Percentiles rank a stretch among this genome's conserved stretches.
Evolutionary conservation across 2,797 vertebrate genomes (phyloP).

Genomic region (Hippoglossus hippoglossus): DNA sequence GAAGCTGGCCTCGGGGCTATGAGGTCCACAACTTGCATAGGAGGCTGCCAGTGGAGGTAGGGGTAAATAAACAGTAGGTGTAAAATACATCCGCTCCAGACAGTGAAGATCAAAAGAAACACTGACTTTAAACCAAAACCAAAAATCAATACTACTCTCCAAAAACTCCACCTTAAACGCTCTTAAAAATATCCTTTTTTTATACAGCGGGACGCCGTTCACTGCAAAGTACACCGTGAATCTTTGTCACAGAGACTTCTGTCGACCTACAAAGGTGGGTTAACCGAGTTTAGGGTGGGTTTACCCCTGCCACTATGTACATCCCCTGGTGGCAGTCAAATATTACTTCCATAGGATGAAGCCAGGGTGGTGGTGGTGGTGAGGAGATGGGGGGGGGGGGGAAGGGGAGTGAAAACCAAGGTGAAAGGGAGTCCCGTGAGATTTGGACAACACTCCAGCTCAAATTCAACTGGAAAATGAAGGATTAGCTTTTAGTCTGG

Average conservation of each 20-base stretch:
- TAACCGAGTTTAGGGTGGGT: slow-evolving; percentile 55
- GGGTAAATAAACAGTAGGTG: slow-evolving; percentile 36
- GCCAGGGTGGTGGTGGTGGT: not conserved
- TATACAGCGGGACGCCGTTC: slow-evolving; percentile 18
- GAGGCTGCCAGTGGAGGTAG: slow-evolving; percentile 24
- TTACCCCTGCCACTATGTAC: slow-evolving; percentile 34
- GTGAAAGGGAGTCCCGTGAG: slow-evolving; percentile 67
- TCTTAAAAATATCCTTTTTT: not conserved
- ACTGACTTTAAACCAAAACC: slow-evolving; percentile 8
- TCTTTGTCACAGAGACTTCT: slow-evolving; percentile 38
- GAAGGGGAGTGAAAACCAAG: slow-evolving; percentile 46
- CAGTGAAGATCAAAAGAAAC: slow-evolving; percentile 41
- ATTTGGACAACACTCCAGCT: slow-evolving; percentile 67
- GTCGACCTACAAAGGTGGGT: slow-evolving; percentile 36
- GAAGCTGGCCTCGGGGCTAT: slow-evolving; percentile 67
- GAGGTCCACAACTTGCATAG: slow-evolving; percentile 38
- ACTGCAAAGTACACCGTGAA: slow-evolving; percentile 26
- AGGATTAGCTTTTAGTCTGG: slow-evolving; percentile 74
- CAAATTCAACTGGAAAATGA: slow-evolving; percentile 77
- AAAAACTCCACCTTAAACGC: slow-evolving; percentile 1
- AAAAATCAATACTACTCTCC: slow-evolving; percentile 5
- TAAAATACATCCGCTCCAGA: slow-evolving; percentile 16
- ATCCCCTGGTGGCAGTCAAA: slow-evolving; percentile 57
- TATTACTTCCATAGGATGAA: slow-evolving; percentile 49
- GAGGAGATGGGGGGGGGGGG: not conserved